Evolutionary conservation across 1,140 invertebrate genomes (phyloP), one percentile per base, ranked within the genome.

Genomic region (Muscidifurax raptorellus): DNA sequence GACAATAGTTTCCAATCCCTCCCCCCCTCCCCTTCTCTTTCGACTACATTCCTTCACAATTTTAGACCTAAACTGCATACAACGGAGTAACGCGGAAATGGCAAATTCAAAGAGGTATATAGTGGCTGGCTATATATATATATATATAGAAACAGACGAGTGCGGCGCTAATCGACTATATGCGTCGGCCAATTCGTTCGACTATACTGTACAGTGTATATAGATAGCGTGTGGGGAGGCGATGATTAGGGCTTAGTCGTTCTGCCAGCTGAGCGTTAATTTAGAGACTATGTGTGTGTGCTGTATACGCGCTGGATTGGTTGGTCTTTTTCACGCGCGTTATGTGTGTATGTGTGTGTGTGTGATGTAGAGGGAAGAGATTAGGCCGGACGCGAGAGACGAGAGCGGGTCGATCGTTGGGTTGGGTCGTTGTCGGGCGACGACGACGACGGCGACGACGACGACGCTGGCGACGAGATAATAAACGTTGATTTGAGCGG

Each of bases 61-160:
- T 59, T 59, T 59, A 59, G 52, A 59, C 52, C n/a, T n/a, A n/a
- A 59, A 59, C 52, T 59, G 52, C 52, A 59, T 4, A 4, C 18
- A 18, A 13, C 47, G 47, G 47, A 52, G 47, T 52, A 52, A 52
- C 6, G 52, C 52, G 52, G 52, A 59, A 59, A 59, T 59, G n/a
- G n/a, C 52, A 6, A 59, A 59, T 59, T 22, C 22, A 22, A 22
- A 22, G 13, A 52, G 47, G 47, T 5, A 52, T 1, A 52, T 18
- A 52, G 47, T 22, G 47, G 5, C 47, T 52, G 47, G 4, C 13
- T 52, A 40, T n/a, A n/a, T n/a, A n/a, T n/a, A n/a, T n/a, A n/a
- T n/a, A n/a, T 52, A 40, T 40, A 71, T 44, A 82, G 71, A 74
- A 74, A 75, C 47, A 75, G 80, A 64, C 59, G 22, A 64, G 25